These are phyloP conservation scores for Protophormia terraenovae DNA, from an alignment of 2,888 invertebrate species.

Conservation along the genomic window DNA sequence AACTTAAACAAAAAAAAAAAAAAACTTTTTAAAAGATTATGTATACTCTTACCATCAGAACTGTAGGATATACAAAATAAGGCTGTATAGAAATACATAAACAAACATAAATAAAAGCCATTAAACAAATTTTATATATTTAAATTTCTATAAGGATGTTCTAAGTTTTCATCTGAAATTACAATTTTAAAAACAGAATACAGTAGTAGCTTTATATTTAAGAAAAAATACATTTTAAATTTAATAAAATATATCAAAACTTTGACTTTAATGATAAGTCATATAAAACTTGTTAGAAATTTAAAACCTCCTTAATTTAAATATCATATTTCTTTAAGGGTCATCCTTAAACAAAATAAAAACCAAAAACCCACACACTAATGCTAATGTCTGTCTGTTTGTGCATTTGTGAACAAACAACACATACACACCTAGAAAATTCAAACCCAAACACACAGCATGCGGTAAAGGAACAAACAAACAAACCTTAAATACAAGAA, in stretches of 20 bases:
- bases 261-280: no score
- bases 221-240: no score
- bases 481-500: constrained; percentile 18
- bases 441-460: background rate
- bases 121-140: background rate
- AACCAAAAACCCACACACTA: background rate
- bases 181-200: no score
- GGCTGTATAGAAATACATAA: background rate
- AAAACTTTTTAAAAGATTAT: no score
- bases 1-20: no score
- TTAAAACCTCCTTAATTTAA: no score
- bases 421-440: constrained; percentile 25
- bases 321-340: background rate
- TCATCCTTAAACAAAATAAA: background rate
- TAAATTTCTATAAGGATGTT: background rate
- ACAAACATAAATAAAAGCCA: background rate
- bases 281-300: no score
- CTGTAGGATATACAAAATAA: background rate
- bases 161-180: background rate
- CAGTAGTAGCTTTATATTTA: no score
- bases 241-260: no score
- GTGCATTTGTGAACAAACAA: background rate
- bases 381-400: constrained; percentile 5
- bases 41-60: no score
- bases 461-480: constrained; percentile 29